Evolutionary conservation across 2,888 invertebrate genomes (phyloP), one percentile per base, ranked within the genome.

Genomic region (Epinotia bilunana): DNA sequence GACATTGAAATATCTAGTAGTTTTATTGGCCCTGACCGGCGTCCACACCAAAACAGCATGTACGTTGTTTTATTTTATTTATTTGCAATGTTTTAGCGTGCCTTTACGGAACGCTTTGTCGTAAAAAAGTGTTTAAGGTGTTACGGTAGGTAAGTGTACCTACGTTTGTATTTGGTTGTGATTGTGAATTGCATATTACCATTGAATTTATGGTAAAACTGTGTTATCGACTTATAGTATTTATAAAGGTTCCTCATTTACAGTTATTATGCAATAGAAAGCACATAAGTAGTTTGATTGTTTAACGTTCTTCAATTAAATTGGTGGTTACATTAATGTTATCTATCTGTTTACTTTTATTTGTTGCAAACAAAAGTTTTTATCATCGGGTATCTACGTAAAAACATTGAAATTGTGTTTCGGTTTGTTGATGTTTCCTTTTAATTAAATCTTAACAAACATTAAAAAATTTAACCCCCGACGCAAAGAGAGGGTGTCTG

Each of bases 31-130:
- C 80, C 83, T 92, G 82, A 84, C 85, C 81, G 84, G 87, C 86
- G 89, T 87, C 78, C 82, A 87, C 82, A 85, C 88, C 79, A 93
- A 93, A 88, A 81, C 88, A 33, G 76, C 88, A 85, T 92, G 93
- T 93, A 91, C 82, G 92, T 89, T 82, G 80, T 79, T 77, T 79
- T 74, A 76, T 77, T 69, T 64, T 39, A 46, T 70, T 73, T 63
- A 39, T 62, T 64, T 55, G 55, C 33, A 39, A 9, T 39, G n/a
- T 58, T 46, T 60, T 23, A 46, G 9, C 12, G 58, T n/a, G 11
- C 5, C 3, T 28, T 60, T 58, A n/a, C 57, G 23, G 43, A 23
- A 65, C 53, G 33, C 2, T 20, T 28, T 33, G 28, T 55, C 6
- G 13, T 39, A 33, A 61, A 20, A 57, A 11, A 57, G 20, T 18